phyloP scores from a whole-genome alignment of 2,113 vertebrate species.

The Oostethus manadensis region DNA sequence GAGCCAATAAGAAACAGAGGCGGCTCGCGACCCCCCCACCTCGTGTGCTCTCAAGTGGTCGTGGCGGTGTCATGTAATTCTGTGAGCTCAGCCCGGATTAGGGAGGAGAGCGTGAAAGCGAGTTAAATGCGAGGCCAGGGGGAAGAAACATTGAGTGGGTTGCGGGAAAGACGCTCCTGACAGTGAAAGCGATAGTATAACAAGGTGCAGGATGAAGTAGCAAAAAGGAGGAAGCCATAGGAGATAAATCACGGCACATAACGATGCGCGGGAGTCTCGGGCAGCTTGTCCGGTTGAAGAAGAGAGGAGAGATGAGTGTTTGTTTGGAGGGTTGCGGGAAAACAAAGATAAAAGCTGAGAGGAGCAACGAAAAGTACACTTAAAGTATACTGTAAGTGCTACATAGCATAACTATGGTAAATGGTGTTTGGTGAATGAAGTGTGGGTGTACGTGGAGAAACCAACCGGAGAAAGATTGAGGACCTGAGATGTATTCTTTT shows the following conservation, averaged over 20 bases:
- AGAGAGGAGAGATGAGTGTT: slow-evolving; percentile 9
- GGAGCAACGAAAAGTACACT: neutral
- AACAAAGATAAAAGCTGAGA: neutral
- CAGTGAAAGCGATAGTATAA: slow-evolving; percentile 19
- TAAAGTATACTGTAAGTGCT: neutral
- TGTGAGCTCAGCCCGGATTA: neutral
- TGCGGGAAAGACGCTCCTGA: slow-evolving; percentile 2
- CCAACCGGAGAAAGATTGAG: slow-evolving; percentile 14
- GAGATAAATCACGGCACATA: slow-evolving; percentile 29
- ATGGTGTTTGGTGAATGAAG: slow-evolving; percentile 17
- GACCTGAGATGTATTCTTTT: slow-evolving; percentile 4
- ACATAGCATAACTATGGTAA: slow-evolving; percentile 12
- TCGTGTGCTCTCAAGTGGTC: neutral
- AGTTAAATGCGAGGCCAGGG: neutral
- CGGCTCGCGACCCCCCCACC: neutral
- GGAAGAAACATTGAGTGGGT: neutral
- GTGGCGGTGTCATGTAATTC: neutral
- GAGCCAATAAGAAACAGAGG: neutral
- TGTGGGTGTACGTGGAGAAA: neutral
- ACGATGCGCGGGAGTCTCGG: slow-evolving; percentile 24
- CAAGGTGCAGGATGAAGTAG: slow-evolving; percentile 5
- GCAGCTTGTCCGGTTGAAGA: slow-evolving; percentile 20
- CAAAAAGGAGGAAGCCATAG: slow-evolving; percentile 10
- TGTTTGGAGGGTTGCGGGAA: neutral
- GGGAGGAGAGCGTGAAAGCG: neutral